A percentile compares a stretch with the other conserved stretches of the same genome.
These are phyloP conservation scores for Andricus grossulariae DNA, from an alignment of 1,140 invertebrate species.

Conservation along the genomic window DNA sequence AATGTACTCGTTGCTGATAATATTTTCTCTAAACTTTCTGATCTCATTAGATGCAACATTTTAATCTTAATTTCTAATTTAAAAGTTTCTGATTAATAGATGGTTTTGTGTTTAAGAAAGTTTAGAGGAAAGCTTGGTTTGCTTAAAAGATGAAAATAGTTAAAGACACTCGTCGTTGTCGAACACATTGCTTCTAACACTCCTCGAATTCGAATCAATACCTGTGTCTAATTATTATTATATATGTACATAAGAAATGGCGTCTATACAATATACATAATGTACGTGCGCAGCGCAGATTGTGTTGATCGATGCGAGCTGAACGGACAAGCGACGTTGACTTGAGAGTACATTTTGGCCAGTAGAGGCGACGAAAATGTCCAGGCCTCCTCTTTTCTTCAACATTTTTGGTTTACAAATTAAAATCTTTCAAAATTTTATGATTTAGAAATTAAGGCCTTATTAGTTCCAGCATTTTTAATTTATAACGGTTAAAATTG, in stretches of 20 bases:
- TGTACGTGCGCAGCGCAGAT: slow-evolving; percentile 17
- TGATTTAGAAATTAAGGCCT: no score
- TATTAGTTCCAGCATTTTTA: no score
- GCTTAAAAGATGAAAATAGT: background rate
- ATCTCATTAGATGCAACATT: background rate
- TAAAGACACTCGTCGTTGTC: background rate
- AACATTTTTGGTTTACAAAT: no score
- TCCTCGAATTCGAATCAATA: slow-evolving; percentile 7
- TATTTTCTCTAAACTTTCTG: slow-evolving; percentile 19
- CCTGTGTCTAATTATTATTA: slow-evolving; percentile 29
- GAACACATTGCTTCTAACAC: background rate
- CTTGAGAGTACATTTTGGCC: background rate
- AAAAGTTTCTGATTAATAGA: no score
- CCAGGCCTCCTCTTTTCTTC: background rate
- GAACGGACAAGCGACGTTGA: background rate
- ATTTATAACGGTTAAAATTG: no score
- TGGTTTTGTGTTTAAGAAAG: background rate
- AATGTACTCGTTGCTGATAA: background rate
- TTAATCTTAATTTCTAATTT: background rate
- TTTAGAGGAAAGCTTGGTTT: background rate
- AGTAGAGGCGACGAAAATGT: background rate
- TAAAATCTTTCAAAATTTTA: no score
- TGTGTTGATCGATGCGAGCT: slow-evolving; percentile 25
- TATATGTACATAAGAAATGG: slow-evolving; percentile 27
- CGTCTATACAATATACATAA: slow-evolving; percentile 2